Evolutionary conservation across 1,140 invertebrate species (phyloP).

Genomic region (Drosophila athabasca): DNA sequence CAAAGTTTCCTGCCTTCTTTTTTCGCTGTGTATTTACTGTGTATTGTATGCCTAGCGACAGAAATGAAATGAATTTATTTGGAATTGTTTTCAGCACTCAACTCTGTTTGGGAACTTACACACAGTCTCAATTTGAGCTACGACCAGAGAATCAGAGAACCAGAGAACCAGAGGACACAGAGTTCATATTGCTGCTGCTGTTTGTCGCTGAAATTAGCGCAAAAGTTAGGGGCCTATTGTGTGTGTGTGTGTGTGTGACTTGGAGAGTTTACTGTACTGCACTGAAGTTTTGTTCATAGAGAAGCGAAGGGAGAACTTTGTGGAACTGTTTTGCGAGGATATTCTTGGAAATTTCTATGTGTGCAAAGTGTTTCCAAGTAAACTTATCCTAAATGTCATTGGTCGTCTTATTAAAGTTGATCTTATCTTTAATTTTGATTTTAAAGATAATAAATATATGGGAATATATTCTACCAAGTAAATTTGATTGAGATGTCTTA

Average conservation of each 20-base stretch:
- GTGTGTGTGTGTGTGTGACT: conserved; percentile 31
- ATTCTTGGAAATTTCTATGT: too few relatives aligned
- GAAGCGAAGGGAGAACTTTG: conserved; percentile 18
- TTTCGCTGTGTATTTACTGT: conserved; percentile 22
- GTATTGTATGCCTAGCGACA: conserved; percentile 34
- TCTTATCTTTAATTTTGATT: too few relatives aligned
- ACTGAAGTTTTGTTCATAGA: conserved; percentile 37
- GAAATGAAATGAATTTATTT: conserved; percentile 67
- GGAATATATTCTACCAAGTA: too few relatives aligned
- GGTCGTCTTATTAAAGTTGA: too few relatives aligned
- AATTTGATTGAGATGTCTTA: too few relatives aligned
- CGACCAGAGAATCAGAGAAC: too few relatives aligned
- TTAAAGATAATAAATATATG: too few relatives aligned
- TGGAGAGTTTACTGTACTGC: background rate
- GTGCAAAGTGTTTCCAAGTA: too few relatives aligned
- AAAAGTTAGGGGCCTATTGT: conserved; percentile 56
- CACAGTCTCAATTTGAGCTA: conserved; percentile 64
- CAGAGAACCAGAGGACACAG: conserved; percentile 18
- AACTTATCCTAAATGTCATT: too few relatives aligned
- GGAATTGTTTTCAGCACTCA: conserved; percentile 43
- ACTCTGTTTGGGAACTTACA: conserved; percentile 12
- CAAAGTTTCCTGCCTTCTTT: conserved; percentile 34
- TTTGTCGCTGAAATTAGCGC: conserved; percentile 62
- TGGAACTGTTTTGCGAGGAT: too few relatives aligned
- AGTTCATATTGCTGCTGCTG: conserved; percentile 7